Conservation (phyloP, 2,797 vertebrate genomes). For the Poeciliopsis turneri region DNA sequence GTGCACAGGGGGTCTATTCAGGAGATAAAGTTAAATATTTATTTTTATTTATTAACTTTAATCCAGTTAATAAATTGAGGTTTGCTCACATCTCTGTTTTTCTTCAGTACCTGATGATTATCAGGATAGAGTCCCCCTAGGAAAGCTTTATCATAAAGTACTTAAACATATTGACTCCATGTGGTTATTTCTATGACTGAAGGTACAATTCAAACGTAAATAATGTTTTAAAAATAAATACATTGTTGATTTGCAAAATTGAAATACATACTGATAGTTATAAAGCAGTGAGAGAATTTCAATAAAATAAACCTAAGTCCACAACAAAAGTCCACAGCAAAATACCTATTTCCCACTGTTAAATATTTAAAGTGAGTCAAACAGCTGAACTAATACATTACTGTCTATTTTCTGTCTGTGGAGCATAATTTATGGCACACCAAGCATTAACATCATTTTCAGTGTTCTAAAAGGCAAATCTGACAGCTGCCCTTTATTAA, state of each 20-base stretch:
- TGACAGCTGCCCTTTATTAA: not conserved
- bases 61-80: not conserved
- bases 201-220: not conserved
- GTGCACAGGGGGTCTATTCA: not conserved
- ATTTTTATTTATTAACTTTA: not conserved
- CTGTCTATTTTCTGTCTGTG: not conserved
- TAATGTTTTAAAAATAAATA: not conserved
- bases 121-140: not conserved
- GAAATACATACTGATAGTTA: not conserved
- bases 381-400: not conserved
- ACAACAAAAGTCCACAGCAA: not conserved
- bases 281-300: not conserved
- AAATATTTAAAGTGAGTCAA: not conserved
- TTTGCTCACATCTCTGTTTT: not conserved
- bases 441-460: not conserved
- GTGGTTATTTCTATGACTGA: not conserved
- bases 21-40: not conserved
- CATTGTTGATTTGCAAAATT: not conserved
- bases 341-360: not conserved
- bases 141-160: not conserved
- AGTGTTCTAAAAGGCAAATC: not conserved
- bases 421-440: not conserved
- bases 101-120: not conserved
- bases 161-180: not conserved
- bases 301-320: not conserved